Percentiles rank a stretch among this genome's conserved stretches.
Conservation (phyloP, 1,140 invertebrate genomes). For the Macrotrachela quadricornifera region DNA sequence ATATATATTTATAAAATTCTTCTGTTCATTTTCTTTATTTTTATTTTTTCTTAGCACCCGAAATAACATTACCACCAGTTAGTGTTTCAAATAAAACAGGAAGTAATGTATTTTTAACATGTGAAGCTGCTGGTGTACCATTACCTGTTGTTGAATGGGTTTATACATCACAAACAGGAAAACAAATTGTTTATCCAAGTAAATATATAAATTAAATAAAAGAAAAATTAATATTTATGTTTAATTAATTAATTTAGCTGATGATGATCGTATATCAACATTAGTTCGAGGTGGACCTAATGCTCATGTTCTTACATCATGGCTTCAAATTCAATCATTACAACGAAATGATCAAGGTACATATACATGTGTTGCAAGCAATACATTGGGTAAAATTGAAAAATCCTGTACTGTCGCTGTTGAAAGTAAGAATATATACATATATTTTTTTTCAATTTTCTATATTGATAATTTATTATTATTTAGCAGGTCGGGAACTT, state of each 20-base stretch:
- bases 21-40: neutral
- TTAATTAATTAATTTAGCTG: constrained; percentile 21
- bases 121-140: constrained; percentile 42
- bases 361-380: constrained; percentile 43
- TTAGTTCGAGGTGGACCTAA: constrained; percentile 41
- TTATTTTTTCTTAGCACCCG: no score
- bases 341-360: constrained; percentile 35
- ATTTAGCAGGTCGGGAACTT: no score
- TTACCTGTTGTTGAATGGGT: constrained; percentile 41
- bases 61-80: constrained; percentile 31
- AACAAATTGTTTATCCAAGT: constrained; percentile 24
- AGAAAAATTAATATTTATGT: neutral
- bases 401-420: neutral
- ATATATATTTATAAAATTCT: neutral
- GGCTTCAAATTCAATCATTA: constrained; percentile 40
- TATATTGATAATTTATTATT: no score
- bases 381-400: constrained; percentile 34
- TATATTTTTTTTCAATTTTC: no score
- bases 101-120: constrained; percentile 33
- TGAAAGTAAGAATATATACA: no score
- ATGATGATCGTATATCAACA: constrained; percentile 36
- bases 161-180: constrained; percentile 30
- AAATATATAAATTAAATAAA: neutral
- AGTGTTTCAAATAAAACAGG: constrained; percentile 29
- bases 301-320: constrained; percentile 40